phyloP scores from a whole-genome alignment of 2,113 vertebrate species.

The Bubo blakistoni region DNA sequence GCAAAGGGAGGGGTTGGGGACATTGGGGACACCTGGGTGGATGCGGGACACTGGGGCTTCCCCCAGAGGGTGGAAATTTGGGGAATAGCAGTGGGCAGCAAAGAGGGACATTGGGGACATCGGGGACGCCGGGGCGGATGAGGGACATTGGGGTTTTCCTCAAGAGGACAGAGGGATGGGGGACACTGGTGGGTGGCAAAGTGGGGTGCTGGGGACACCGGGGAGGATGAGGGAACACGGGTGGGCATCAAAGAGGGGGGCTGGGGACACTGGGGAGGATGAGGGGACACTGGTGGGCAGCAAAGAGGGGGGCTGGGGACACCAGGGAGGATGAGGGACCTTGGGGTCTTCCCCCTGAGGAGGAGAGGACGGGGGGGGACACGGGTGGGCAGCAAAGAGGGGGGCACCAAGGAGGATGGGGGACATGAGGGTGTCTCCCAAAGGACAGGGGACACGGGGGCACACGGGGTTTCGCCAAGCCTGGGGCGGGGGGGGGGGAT shows the following conservation, averaged over 20 bases:
- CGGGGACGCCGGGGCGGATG: neutral
- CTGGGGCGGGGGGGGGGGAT: no score
- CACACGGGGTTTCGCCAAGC: no score
- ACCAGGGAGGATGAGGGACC: neutral
- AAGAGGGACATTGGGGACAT: neutral
- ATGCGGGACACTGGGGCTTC: neutral
- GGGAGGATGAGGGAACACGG: neutral
- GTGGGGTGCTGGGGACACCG: rapidly evolving
- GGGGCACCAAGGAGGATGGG: no score
- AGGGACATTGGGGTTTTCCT: neutral
- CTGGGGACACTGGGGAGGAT: no score
- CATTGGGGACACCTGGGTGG: neutral
- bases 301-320: neutral
- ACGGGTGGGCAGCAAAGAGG: no score
- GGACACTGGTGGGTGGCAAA: neutral
- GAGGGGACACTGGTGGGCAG: no score
- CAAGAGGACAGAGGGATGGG: neutral
- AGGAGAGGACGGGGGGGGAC: no score
- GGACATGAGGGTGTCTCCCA: no score
- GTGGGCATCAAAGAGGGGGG: no score
- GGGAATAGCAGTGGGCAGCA: neutral
- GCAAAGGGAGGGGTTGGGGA: neutral
- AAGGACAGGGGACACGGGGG: neutral
- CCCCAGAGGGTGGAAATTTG: no score
- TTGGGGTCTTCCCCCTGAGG: no score